phyloP scores from a whole-genome alignment of 1,140 invertebrate species.

The Hirudo medicinalis region DNA sequence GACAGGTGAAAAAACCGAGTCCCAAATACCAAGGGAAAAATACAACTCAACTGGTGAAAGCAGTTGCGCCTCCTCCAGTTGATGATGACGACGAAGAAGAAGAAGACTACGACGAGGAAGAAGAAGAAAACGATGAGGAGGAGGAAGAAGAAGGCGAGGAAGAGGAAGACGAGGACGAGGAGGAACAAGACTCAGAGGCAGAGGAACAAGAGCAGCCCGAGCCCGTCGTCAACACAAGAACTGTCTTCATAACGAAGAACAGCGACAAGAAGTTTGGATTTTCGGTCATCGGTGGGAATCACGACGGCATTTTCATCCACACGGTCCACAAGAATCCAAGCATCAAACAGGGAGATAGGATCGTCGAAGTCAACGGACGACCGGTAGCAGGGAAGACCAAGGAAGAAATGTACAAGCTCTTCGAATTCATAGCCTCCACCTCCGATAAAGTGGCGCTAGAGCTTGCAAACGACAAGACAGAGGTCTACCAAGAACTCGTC shows the following conservation, averaged over 20 bases:
- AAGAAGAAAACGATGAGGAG: slow-evolving; percentile 3
- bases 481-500: slow-evolving; percentile 5
- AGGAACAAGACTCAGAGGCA: background rate
- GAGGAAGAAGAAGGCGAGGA: background rate
- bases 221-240: slow-evolving; percentile 4
- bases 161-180: background rate
- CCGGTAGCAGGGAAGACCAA: slow-evolving; percentile 12
- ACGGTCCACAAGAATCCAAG: slow-evolving; percentile 11
- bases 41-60: background rate
- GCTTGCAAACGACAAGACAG: slow-evolving; percentile 2
- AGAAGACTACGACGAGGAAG: background rate
- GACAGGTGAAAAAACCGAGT: background rate
- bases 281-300: slow-evolving; percentile 21
- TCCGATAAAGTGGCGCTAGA: slow-evolving; percentile 12
- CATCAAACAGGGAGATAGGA: slow-evolving; percentile 19
- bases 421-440: background rate
- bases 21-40: background rate
- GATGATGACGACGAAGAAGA: background rate
- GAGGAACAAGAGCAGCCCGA: background rate
- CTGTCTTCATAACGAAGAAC: background rate
- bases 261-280: slow-evolving; percentile 17
- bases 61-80: background rate
- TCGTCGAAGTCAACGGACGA: slow-evolving; percentile 19
- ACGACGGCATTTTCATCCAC: slow-evolving; percentile 20
- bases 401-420: slow-evolving; percentile 18